Evolutionary conservation across 2,888 invertebrate species (phyloP).

Genomic region (Heliconius aoede): DNA sequence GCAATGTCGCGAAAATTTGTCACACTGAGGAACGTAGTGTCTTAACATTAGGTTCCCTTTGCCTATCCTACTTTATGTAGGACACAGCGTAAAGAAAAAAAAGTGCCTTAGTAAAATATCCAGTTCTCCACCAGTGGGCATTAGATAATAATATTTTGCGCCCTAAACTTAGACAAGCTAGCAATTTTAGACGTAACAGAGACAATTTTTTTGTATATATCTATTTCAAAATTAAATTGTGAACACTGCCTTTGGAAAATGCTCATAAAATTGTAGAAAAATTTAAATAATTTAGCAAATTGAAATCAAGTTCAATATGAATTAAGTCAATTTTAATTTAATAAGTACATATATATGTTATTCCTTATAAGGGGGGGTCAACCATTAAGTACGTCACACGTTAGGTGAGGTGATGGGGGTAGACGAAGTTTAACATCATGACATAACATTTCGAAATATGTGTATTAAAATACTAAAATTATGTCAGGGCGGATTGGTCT

Average conservation of each 20-base stretch:
- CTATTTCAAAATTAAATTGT: conserved; percentile 20
- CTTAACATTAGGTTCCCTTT: no score
- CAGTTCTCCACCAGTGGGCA: conserved; percentile 1
- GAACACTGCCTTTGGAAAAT: conserved; percentile 53
- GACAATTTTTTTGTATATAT: conserved; percentile 12
- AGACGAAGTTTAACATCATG: background rate
- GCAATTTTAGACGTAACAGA: conserved; percentile 10
- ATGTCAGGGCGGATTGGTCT: background rate
- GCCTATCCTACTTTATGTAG: no score
- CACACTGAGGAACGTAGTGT: no score
- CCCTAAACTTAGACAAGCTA: conserved; percentile 10
- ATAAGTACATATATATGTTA: conserved; percentile 27
- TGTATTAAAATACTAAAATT: background rate
- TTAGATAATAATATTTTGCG: conserved; percentile 2
- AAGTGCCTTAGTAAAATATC: background rate
- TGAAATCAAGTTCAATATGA: conserved; percentile 21
- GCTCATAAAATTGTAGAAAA: conserved; percentile 47
- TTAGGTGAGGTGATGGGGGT: background rate
- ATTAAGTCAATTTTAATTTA: conserved; percentile 37
- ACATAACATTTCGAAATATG: background rate
- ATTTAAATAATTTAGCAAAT: background rate
- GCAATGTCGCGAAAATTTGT: no score
- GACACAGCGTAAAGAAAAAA: background rate
- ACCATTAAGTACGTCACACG: background rate
- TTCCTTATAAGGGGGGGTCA: conserved; percentile 27